Evolutionary conservation across 2,888 invertebrate species (phyloP).

Genomic region (Cheilosia grossa): DNA sequence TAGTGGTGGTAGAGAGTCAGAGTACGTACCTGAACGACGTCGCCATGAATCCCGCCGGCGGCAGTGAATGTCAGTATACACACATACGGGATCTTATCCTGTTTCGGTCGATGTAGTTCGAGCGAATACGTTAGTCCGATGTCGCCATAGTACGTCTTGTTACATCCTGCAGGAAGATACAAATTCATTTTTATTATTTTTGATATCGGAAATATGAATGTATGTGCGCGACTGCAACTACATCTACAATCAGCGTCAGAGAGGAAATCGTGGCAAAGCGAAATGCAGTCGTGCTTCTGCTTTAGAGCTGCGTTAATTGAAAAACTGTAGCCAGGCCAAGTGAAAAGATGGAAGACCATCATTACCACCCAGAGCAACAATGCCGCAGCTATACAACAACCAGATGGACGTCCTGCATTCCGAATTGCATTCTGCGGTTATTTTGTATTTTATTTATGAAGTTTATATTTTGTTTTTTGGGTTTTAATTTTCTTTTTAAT

Average conservation of each 20-base stretch:
- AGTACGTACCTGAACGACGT: slow-evolving; percentile 90
- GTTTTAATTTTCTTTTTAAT: slow-evolving; percentile 14
- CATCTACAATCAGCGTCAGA: not conserved
- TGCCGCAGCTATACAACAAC: not conserved
- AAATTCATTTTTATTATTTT: slow-evolving; percentile 69
- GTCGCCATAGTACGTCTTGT: slow-evolving; percentile 95
- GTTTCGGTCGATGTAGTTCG: slow-evolving; percentile 92
- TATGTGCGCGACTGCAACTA: not conserved
- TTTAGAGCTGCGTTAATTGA: slow-evolving; percentile 52
- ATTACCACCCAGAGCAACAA: not conserved
- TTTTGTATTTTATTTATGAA: slow-evolving; percentile 26
- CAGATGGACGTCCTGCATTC: slow-evolving; percentile 3
- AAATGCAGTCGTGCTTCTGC: slow-evolving; percentile 34
- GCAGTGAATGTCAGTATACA: slow-evolving; percentile 94
- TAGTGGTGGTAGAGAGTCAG: not conserved
- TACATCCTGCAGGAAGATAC: slow-evolving; percentile 85
- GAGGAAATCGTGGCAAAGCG: not conserved
- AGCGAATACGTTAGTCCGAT: slow-evolving; percentile 93
- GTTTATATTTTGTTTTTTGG: not conserved
- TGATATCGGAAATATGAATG: slow-evolving; percentile 4
- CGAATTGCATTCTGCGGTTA: slow-evolving; percentile 13
- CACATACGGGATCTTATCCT: slow-evolving; percentile 93
- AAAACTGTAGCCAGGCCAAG: slow-evolving; percentile 19
- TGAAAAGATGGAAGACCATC: not conserved
- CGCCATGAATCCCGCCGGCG: slow-evolving; percentile 92